These are phyloP conservation scores for Neotoxoptera formosana DNA, from an alignment of 1,140 invertebrate species.

Conservation along the genomic window DNA sequence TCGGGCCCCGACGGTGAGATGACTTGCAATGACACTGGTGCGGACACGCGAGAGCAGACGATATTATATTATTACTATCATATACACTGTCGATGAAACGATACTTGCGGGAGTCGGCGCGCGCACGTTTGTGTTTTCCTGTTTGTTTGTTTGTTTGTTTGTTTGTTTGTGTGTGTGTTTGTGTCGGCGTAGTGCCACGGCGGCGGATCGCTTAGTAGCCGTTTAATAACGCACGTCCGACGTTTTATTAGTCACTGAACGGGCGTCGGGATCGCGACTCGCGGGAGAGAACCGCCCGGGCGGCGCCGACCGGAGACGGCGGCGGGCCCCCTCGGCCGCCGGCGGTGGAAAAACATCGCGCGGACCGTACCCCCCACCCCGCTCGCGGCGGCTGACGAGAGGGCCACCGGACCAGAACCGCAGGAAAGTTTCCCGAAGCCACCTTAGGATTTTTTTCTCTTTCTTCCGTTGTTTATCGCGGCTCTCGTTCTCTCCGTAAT, in stretches of 20 bases:
- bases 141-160: no score
- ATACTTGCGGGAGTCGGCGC: background rate
- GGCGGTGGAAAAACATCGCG: background rate
- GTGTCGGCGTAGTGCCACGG: conserved; percentile 33
- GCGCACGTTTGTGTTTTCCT: background rate
- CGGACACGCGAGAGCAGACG: background rate
- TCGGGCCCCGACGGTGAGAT: background rate
- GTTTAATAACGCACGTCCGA: conserved; percentile 47
- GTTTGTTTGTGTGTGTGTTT: background rate
- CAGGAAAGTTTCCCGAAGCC: conserved; percentile 40
- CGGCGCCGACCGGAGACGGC: background rate
- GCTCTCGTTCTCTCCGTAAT: background rate
- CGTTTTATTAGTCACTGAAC: conserved; percentile 56
- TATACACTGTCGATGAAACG: background rate
- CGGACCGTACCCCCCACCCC: background rate
- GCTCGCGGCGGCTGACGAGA: background rate
- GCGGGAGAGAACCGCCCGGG: conserved; percentile 55
- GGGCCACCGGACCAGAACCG: background rate
- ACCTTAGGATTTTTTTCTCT: conserved; percentile 2
- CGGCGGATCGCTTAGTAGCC: conserved; percentile 53
- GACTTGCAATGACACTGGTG: conserved; percentile 7
- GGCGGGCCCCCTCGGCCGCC: conserved; percentile 17
- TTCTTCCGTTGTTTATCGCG: background rate
- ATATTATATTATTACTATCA: background rate
- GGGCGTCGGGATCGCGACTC: conserved; percentile 24